Base-by-base conservation (phyloP, 2,113 vertebrate species). In the Sinocyclocheilus grahami region DNA sequence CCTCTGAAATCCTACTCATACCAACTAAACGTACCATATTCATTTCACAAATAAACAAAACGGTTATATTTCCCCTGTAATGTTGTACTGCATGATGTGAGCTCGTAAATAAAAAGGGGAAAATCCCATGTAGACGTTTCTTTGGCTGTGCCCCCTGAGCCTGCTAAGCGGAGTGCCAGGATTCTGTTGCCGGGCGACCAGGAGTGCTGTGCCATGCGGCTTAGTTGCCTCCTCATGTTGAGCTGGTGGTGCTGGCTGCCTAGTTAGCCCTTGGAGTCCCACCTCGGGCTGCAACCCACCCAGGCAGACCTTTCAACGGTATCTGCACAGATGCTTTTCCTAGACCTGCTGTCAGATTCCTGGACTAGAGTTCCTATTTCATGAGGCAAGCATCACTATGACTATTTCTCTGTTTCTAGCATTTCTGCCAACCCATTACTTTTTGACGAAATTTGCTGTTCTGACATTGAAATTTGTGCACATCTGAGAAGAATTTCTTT, bases 161-260 rank as follows among this genome's bases (percentile, higher is more conserved):
- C 93, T 87, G 89, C 85, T 88, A 88, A 91, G 92, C 92, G 2
- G 14, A 0, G 74, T 81, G 92, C 94, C 94, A 92, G 60, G 0
- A 92, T 87, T 87, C 76, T 65, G 94, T 95, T 97, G 95, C 96
- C 94, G 94, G 94, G 93, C 85, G 92, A 95, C 90, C 89, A 87
- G 72, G 71, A 91, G 90, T 85, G 71, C 87, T 51, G 60, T 88
- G 86, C 84, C 84, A 90, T 82, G 80, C 10, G 46, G 27, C 85
- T 87, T 85, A 75, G 58, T 83, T 62, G 84, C 75, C 60, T 81
- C 14, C 53, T 86, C 82, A 84, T 84, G 37, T 58, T 78, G 83
- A 83, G 77, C 86, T 42, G 80, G 39, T 69, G 62, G 42, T 24
- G 76, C 24, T 82, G 62, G 63, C 42, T 82, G 62, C 18, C 62